A percentile compares a stretch with the other conserved stretches of the same genome.
These are phyloP conservation scores for Halocaridina rubra DNA, from an alignment of 2,888 invertebrate species.

Conservation along the genomic window DNA sequence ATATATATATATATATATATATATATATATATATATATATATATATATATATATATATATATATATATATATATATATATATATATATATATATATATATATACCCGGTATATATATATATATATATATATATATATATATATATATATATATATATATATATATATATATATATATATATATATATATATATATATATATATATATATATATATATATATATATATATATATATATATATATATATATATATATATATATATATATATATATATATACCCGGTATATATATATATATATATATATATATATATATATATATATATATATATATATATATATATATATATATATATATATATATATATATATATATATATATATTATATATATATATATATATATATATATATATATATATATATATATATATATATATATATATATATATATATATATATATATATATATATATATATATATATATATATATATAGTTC, in stretches of 20 bases:
- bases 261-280: not conserved
- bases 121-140: not conserved
- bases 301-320: constrained; percentile 24
- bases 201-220: constrained; percentile 26
- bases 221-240: constrained; percentile 26
- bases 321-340: constrained; percentile 23
- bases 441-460: constrained; percentile 39
- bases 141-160: constrained; percentile 35
- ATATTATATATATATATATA: constrained; percentile 23
- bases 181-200: constrained; percentile 23
- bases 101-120: constrained; percentile 13
- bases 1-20: too few species aligned
- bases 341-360: constrained; percentile 25
- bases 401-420: constrained; percentile 22
- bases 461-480: constrained; percentile 19
- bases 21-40: too few species aligned
- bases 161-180: constrained; percentile 28
- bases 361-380: constrained; percentile 17
- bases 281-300: constrained; percentile 1
- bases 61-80: constrained; percentile 22
- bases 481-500: constrained; percentile 9
- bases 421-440: constrained; percentile 37
- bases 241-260: constrained; percentile 21
- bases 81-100: constrained; percentile 30
- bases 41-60: constrained; percentile 24